Evolutionary conservation across 2,797 vertebrate species (phyloP).

Genomic region (Eupleurogrammus muticus): DNA sequence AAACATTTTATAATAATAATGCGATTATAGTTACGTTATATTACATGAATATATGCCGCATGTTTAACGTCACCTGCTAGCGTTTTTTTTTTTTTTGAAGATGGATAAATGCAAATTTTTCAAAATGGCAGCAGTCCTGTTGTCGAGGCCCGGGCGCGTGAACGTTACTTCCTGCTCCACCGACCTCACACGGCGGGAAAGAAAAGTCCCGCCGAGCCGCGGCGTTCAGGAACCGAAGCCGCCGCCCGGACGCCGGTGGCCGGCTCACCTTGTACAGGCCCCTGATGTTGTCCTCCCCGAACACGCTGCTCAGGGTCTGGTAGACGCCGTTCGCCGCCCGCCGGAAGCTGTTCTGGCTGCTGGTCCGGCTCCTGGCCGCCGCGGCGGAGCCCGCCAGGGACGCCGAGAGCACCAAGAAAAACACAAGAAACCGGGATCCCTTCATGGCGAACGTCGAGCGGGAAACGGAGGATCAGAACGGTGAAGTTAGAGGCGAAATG

Average conservation of each 20-base stretch:
- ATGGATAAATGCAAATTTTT: constrained; percentile 21
- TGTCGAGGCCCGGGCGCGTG: not conserved
- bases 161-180: not conserved
- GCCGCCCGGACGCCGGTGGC: too few relatives aligned
- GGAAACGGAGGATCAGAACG: constrained; percentile 6
- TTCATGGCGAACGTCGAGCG: constrained; percentile 68
- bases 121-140: constrained; percentile 80
- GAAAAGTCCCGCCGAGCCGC: too few relatives aligned
- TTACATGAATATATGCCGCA: too few relatives aligned
- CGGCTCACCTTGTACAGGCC: constrained; percentile 89
- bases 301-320: constrained; percentile 89
- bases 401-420: constrained; percentile 74
- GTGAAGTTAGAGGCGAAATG: not conserved
- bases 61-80: too few relatives aligned
- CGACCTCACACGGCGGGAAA: too few relatives aligned
- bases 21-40: too few relatives aligned
- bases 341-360: constrained; percentile 90
- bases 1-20: too few relatives aligned
- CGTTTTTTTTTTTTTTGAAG: too few relatives aligned
- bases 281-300: constrained; percentile 95
- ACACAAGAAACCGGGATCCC: constrained; percentile 53
- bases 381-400: constrained; percentile 73
- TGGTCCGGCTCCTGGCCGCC: constrained; percentile 86
- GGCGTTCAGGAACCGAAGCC: too few relatives aligned
- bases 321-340: constrained; percentile 89